Evolutionary conservation across 2,113 vertebrate genomes (phyloP), one percentile per base, ranked within the genome.

Genomic region (Phrynosoma platyrhinos): DNA sequence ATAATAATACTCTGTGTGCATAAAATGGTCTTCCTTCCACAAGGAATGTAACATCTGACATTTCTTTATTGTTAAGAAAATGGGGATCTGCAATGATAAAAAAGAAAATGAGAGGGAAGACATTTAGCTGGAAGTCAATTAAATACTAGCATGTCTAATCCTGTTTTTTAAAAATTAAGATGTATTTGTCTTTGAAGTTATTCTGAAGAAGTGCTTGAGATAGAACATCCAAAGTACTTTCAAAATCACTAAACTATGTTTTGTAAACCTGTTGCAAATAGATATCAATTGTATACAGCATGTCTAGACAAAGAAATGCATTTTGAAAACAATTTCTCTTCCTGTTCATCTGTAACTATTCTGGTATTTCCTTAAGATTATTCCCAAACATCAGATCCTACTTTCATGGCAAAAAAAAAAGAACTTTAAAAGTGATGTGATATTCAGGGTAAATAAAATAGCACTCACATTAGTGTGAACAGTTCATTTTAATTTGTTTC

Each of bases 41-140:
- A 94, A 99, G 95, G 94, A 99, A 99, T 36, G 99, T 99, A 93
- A 99, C 98, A 53, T 99, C 99, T 53, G 99, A 99, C 99, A 99
- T 99, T 83, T 99, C 99, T 93, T 99, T 99, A 90, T 99, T 99
- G 92, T 99, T 99, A 87, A 99, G 97, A 93, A 99, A 99, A 94
- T 99, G 98, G 62, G 98, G 98, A 96, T 99, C 99, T 99, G 93
- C 91, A 97, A 91, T 83, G 40, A 91, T 16, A 91, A 89, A 89
- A 88, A 40, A 91, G 89, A 25, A 84, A 93, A 47, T 87, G 74
- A 87, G 0, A 53, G 84, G 52, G 20, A 52, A 89, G 18, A 7
- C 1, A 77, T 12, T 94, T 20, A 85, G 79, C 52, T 68, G 62
- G 71, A 27, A 94, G 87, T 40, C 92, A 69, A 55, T 89, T n/a